Evolutionary conservation across 2,888 invertebrate species (phyloP), one percentile per base, ranked within the genome.

Genomic region (Punctoribates punctum): DNA sequence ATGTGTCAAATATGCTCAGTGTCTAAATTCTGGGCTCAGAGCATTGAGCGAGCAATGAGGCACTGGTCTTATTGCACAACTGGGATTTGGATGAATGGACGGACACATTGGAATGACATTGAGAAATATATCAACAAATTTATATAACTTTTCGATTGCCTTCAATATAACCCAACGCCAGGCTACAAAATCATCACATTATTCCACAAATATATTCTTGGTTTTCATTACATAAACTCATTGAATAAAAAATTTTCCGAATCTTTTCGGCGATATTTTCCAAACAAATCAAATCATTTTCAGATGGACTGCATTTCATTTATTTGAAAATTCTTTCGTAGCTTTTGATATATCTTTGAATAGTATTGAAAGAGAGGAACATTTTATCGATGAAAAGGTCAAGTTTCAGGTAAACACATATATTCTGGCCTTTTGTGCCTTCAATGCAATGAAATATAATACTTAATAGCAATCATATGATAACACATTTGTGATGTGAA

Each of bases 1-100:
- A 70, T 70, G 42, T 70, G 70, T 70, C 70, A 70, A 70, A 70
- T 70, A 70, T 70, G 38, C 70, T 70, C 70, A 70, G 38, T 70
- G 42, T 42, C 70, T 62, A 62, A 62, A 34, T 25, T 27, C 62
- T 23, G 62, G 34, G 1, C 62, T 27, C 34, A 34, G 62, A n/a
- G 6, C 20, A 29, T 25, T 13, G 9, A 17, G n/a, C 17, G 62
- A n/a, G 6, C 20, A 29, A 9, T 13, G 9, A 17, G n/a, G 23
- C 42, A 70, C 42, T 70, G 70, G 65, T 38, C 70, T 70, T 20
- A 42, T 70, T 17, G 38, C 70, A 42, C 42, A 42, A 42, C 42
- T 70, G 70, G 42, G 70, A 70, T 70, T 70, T 70, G 38, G 70
- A 70, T 70, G 42, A 70, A 42, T 70, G 46, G 42, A 20, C 70